phyloP scores from a whole-genome alignment of 2,797 vertebrate species.

The Cryptoprocta ferox region DNA sequence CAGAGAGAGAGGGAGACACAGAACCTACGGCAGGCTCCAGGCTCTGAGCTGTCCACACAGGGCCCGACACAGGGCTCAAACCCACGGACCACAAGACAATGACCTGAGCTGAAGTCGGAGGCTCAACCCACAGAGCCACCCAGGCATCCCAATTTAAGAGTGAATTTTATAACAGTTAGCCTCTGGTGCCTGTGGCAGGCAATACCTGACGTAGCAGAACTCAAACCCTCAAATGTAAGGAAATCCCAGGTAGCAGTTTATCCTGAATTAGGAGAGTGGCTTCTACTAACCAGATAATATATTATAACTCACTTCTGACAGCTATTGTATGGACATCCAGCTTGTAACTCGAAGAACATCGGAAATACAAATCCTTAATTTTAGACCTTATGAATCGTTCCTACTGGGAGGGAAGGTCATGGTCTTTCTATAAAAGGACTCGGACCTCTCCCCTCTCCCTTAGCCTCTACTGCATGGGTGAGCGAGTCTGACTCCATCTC shows the following conservation, averaged over 20 bases:
- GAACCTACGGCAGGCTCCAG: too few species aligned
- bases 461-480: background rate
- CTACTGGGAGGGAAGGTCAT: background rate
- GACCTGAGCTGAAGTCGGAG: too few species aligned
- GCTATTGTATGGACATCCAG: background rate
- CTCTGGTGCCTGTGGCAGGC: background rate
- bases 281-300: background rate
- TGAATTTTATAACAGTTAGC: background rate
- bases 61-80: too few species aligned
- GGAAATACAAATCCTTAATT: background rate
- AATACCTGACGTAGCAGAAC: background rate
- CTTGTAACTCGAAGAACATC: background rate
- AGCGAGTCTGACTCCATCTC: background rate
- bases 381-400: background rate
- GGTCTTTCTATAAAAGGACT: background rate
- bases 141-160: background rate
- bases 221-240: background rate
- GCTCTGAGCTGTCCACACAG: too few species aligned
- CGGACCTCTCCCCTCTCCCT: background rate
- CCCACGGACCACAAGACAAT: too few species aligned
- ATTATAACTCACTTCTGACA: background rate
- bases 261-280: background rate
- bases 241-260: background rate
- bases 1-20: too few species aligned
- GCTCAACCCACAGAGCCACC: too few species aligned